These are phyloP conservation scores for Oppia nitens DNA, from an alignment of 1,140 invertebrate genomes.

Conservation along the genomic window DNA sequence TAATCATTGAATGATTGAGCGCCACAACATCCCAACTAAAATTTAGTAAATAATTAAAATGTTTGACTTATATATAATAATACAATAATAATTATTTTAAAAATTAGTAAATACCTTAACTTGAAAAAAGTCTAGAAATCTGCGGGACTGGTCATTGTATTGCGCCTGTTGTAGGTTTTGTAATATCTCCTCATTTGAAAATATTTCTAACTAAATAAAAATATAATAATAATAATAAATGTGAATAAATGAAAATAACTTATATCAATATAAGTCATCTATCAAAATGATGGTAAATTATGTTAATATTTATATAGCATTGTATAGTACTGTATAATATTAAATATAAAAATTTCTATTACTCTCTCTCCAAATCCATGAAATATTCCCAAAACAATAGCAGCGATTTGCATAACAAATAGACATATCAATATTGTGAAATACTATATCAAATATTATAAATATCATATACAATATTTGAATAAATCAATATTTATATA, in stretches of 20 bases:
- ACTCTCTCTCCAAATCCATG: slow-evolving; percentile 12
- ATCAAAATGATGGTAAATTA: background rate
- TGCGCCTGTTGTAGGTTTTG: slow-evolving; percentile 13
- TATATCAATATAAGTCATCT: background rate
- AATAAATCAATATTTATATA: too few species aligned
- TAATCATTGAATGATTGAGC: slow-evolving; percentile 18
- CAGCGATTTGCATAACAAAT: background rate
- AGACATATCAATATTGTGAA: slow-evolving; percentile 2
- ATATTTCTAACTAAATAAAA: slow-evolving; percentile 16
- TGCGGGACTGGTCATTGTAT: slow-evolving; percentile 5
- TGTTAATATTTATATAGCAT: background rate
- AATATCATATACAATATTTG: too few species aligned
- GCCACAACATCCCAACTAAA: slow-evolving; percentile 16
- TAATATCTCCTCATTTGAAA: slow-evolving; percentile 15
- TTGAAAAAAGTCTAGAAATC: slow-evolving; percentile 18
- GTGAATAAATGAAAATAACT: background rate
- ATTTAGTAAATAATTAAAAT: background rate
- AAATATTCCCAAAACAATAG: slow-evolving; percentile 2
- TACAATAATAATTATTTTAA: background rate
- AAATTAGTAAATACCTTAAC: slow-evolving; percentile 14
- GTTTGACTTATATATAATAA: background rate
- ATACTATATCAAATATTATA: slow-evolving; percentile 7
- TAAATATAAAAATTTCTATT: background rate
- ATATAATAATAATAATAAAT: too few species aligned
- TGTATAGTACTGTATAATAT: background rate